Evolutionary conservation across 2,888 invertebrate species (phyloP).

Genomic region (Cosmorhoe ocellata): DNA sequence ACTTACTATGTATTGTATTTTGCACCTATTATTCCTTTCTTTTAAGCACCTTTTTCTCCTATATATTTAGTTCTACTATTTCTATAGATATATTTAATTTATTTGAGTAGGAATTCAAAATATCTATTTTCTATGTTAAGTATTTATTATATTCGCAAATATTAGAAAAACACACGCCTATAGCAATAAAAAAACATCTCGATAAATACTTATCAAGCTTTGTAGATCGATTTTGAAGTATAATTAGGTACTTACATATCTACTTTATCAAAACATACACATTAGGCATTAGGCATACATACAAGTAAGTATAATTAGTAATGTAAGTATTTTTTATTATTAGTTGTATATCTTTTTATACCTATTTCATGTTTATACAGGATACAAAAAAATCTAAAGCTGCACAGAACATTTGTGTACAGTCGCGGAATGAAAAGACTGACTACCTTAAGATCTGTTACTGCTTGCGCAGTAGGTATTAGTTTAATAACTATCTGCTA

Average conservation of each 20-base stretch:
- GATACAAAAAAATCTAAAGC: too few relatives aligned
- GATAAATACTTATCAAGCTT: slow-evolving; percentile 4
- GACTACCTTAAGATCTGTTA: too few relatives aligned
- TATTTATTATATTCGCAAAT: slow-evolving; percentile 5
- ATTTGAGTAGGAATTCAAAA: neutral
- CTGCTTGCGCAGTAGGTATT: too few relatives aligned
- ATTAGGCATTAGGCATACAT: too few relatives aligned
- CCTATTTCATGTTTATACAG: neutral
- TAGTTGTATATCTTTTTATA: too few relatives aligned
- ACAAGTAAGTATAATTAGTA: too few relatives aligned
- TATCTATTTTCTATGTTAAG: too few relatives aligned
- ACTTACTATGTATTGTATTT: slow-evolving; percentile 10
- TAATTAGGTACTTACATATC: neutral
- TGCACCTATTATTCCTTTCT: slow-evolving; percentile 15
- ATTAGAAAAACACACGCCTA: slow-evolving; percentile 8
- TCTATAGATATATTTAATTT: slow-evolving; percentile 15
- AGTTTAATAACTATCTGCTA: too few relatives aligned
- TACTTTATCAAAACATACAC: too few relatives aligned
- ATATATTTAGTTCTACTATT: slow-evolving; percentile 23
- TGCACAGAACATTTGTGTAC: too few relatives aligned
- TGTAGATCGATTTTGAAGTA: slow-evolving; percentile 9
- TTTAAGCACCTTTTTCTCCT: slow-evolving; percentile 27
- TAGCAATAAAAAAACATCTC: neutral
- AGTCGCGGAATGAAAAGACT: too few relatives aligned
- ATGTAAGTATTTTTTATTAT: too few relatives aligned